Evolutionary conservation across 2,113 vertebrate genomes (phyloP).

Genomic region (Alosa alosa): DNA sequence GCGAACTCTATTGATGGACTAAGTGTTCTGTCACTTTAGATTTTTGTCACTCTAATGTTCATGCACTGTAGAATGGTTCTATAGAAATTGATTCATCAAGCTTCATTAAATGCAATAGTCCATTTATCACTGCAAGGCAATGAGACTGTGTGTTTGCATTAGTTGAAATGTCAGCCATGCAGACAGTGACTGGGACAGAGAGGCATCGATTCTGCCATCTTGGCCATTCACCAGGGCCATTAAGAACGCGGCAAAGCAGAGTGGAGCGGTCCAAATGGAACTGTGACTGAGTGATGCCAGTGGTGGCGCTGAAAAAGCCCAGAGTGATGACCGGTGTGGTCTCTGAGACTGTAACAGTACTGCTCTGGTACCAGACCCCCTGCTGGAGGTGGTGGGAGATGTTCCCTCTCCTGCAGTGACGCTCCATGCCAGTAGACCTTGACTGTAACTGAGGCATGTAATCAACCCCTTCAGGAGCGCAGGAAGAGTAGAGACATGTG

Average conservation of each 20-base stretch:
- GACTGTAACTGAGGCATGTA: background rate
- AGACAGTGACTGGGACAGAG: background rate
- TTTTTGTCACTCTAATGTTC: background rate
- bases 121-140: background rate
- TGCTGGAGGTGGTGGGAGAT: no score
- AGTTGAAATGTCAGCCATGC: background rate
- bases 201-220: background rate
- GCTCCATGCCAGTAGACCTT: background rate
- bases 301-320: no score
- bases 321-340: no score
- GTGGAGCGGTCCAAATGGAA: background rate
- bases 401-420: no score
- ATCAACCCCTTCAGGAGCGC: background rate
- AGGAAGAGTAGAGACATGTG: background rate
- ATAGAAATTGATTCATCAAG: conserved; percentile 13
- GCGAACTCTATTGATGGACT: background rate
- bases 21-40: background rate
- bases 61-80: background rate
- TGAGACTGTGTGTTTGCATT: conserved; percentile 11
- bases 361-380: no score
- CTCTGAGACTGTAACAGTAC: no score
- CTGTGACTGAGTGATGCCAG: background rate
- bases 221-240: background rate
- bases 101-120: conserved; percentile 1
- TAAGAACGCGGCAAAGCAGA: background rate